phyloP scores from a whole-genome alignment of 2,888 invertebrate genomes.

The Caenorhabditis sp. region DNA sequence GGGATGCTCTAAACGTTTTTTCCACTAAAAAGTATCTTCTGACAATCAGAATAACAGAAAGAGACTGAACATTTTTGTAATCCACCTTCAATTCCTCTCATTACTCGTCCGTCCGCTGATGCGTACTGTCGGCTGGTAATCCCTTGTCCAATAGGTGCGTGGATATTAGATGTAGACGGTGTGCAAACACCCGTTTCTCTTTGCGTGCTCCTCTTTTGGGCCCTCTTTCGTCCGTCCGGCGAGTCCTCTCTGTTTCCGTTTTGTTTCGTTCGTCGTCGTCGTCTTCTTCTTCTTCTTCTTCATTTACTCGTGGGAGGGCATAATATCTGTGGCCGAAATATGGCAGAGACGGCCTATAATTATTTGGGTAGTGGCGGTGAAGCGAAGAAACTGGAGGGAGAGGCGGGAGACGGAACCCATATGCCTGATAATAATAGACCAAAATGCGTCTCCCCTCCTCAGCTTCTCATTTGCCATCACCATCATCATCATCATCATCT shows the following conservation, averaged over 20 bases:
- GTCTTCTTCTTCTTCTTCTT: background rate
- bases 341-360: conserved; percentile 35
- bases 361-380: conserved; percentile 23
- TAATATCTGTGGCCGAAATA: background rate
- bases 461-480: conserved; percentile 3
- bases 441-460: conserved; percentile 4
- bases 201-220: conserved; percentile 9
- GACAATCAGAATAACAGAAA: too few species aligned
- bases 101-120: too few species aligned
- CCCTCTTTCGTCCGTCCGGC: background rate
- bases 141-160: conserved; percentile 15
- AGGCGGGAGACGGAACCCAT: conserved; percentile 20
- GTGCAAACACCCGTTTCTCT: conserved; percentile 28
- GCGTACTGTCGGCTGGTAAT: too few species aligned
- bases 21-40: too few species aligned
- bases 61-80: too few species aligned
- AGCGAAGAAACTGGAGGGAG: background rate
- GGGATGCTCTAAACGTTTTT: too few species aligned
- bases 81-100: too few species aligned
- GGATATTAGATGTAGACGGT: conserved; percentile 44
- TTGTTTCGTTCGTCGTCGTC: background rate
- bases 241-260: background rate
- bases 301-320: too few species aligned
- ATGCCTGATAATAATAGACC: conserved; percentile 52
- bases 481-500: conserved; percentile 11